phyloP scores from a whole-genome alignment of 2,113 vertebrate genomes.

The Gymnogyps californianus region DNA sequence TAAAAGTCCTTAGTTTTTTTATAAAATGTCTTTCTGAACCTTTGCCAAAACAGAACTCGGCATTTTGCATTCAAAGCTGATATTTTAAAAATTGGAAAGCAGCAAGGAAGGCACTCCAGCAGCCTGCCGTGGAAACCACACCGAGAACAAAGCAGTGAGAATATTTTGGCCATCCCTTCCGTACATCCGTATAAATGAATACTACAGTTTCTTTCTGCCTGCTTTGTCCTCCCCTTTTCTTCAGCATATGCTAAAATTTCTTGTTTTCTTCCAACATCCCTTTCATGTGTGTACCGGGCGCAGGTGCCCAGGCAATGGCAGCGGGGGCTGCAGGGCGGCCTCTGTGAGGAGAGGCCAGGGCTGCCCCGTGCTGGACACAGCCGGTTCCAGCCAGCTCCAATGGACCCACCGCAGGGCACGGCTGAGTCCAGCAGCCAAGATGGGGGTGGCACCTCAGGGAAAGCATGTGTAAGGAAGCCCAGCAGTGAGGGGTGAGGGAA shows the following conservation, averaged over 20 bases:
- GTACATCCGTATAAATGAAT: neutral
- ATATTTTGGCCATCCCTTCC: neutral
- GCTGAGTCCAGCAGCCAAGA: neutral
- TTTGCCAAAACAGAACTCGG: neutral
- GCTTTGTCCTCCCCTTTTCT: neutral
- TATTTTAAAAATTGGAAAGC: slow-evolving; percentile 41
- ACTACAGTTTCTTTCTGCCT: neutral
- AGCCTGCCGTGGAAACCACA: neutral
- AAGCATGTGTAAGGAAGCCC: neutral
- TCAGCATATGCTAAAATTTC: neutral
- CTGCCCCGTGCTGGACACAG: too few species aligned
- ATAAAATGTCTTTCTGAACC: slow-evolving; percentile 29
- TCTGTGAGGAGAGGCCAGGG: too few species aligned
- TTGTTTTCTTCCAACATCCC: neutral
- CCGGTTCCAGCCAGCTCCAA: too few species aligned
- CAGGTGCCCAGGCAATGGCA: too few species aligned
- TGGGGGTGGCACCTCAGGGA: rapidly evolving
- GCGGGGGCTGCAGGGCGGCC: rapidly evolving
- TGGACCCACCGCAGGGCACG: rapidly evolving
- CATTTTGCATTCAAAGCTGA: slow-evolving; percentile 34
- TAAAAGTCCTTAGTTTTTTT: neutral
- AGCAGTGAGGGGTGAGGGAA: neutral
- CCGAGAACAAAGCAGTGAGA: neutral
- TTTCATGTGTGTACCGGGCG: neutral
- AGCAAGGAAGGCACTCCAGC: neutral